These are phyloP conservation scores for Macrotus californicus DNA, from an alignment of 2,113 vertebrate species.

Conservation along the genomic window DNA sequence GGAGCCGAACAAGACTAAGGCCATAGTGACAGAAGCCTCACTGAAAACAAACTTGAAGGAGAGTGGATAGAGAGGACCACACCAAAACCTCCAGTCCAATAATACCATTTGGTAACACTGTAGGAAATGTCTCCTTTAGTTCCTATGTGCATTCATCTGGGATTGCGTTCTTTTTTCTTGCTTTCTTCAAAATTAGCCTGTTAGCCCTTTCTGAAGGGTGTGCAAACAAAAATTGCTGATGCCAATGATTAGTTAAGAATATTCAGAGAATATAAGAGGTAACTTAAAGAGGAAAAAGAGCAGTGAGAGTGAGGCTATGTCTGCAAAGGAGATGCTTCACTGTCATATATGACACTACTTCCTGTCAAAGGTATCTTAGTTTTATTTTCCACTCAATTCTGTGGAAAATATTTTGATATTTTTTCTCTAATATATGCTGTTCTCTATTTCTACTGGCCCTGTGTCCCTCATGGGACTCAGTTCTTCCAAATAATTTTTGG, in stretches of 20 bases:
- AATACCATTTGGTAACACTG: background rate
- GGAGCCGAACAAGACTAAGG: background rate
- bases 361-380: background rate
- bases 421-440: background rate
- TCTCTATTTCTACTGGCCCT: background rate
- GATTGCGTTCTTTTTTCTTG: background rate
- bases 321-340: background rate
- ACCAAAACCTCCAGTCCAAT: background rate
- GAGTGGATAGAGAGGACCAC: background rate
- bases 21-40: background rate
- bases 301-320: background rate
- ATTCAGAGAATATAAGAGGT: background rate
- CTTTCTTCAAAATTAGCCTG: constrained; percentile 13
- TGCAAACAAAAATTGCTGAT: background rate
- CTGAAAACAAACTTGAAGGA: background rate
- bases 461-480: accelerated
- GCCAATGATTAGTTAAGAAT: background rate
- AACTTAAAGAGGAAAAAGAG: background rate
- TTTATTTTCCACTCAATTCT: background rate
- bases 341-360: background rate
- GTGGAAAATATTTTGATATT: background rate
- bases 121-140: background rate
- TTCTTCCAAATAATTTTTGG: background rate
- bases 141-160: background rate
- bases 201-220: background rate